Evolutionary conservation across 2,888 invertebrate genomes (phyloP).

Genomic region (Eulithis prunata): DNA sequence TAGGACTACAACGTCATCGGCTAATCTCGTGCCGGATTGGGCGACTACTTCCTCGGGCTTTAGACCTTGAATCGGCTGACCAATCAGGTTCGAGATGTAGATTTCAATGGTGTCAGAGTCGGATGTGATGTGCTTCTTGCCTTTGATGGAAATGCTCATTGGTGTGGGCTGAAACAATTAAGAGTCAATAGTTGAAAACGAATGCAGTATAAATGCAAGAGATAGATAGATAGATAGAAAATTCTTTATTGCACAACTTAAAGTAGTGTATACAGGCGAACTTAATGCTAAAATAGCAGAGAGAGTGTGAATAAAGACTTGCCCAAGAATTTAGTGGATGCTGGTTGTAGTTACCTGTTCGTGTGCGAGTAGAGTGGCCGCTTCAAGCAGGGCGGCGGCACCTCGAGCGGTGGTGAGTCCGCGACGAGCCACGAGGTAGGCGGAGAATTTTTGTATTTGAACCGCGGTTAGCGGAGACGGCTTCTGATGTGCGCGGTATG

Average conservation of each 20-base stretch:
- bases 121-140: constrained; percentile 90
- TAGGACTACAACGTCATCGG: constrained; percentile 90
- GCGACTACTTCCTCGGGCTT: constrained; percentile 88
- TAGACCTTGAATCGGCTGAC: constrained; percentile 87
- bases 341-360: constrained; percentile 83
- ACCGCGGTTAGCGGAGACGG: constrained; percentile 87
- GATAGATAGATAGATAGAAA: no score
- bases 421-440: constrained; percentile 94
- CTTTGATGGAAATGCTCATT: constrained; percentile 91
- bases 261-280: no score
- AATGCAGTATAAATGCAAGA: no score
- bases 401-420: constrained; percentile 95
- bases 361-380: constrained; percentile 87
- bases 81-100: constrained; percentile 90
- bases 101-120: constrained; percentile 90
- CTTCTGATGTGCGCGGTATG: constrained; percentile 67
- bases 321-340: no score
- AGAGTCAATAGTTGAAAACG: not conserved
- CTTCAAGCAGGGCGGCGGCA: constrained; percentile 91
- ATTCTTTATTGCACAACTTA: no score
- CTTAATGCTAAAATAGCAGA: no score
- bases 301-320: no score
- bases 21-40: constrained; percentile 89
- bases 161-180: constrained; percentile 87
- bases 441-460: constrained; percentile 94